These are phyloP conservation scores for Heterotilapia buettikoferi DNA, from an alignment of 2,113 vertebrate genomes.

Conservation along the genomic window DNA sequence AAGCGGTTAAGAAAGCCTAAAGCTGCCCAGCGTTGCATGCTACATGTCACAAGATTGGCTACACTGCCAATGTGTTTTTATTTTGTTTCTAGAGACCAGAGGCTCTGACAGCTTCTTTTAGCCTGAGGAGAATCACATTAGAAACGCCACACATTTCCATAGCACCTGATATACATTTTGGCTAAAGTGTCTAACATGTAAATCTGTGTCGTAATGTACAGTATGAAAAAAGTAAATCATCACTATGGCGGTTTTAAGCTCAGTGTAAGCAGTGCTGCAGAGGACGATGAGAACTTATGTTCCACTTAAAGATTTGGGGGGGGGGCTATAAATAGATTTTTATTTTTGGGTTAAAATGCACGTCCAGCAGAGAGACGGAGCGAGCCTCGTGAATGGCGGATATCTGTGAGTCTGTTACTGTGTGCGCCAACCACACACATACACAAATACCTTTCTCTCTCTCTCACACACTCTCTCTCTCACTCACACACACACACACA, in stretches of 20 bases:
- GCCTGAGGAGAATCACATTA: conserved; percentile 2
- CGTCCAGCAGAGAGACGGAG: conserved; percentile 47
- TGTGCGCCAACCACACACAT: conserved; percentile 8
- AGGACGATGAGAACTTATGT: conserved; percentile 18
- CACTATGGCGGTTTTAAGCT: neutral
- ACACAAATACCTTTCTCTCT: neutral
- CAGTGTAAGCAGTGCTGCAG: neutral
- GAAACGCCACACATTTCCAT: neutral
- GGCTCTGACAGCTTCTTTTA: conserved; percentile 29
- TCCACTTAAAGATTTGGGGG: conserved; percentile 38
- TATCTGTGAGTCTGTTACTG: conserved; percentile 47
- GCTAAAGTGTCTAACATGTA: neutral
- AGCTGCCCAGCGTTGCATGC: conserved; percentile 48
- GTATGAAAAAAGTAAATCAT: neutral
- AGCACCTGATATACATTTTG: neutral
- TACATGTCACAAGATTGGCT: conserved; percentile 60
- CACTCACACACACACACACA: accelerated
- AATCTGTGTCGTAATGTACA: neutral
- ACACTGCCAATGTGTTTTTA: conserved; percentile 48
- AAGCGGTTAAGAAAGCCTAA: conserved; percentile 41
- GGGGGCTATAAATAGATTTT: conserved; percentile 54
- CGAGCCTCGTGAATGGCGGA: conserved; percentile 53
- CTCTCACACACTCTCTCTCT: neutral
- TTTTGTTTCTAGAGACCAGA: conserved; percentile 55
- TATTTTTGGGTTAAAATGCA: conserved; percentile 63